These are phyloP conservation scores for Mythimna albipuncta DNA, from an alignment of 2,888 invertebrate species.

Conservation along the genomic window DNA sequence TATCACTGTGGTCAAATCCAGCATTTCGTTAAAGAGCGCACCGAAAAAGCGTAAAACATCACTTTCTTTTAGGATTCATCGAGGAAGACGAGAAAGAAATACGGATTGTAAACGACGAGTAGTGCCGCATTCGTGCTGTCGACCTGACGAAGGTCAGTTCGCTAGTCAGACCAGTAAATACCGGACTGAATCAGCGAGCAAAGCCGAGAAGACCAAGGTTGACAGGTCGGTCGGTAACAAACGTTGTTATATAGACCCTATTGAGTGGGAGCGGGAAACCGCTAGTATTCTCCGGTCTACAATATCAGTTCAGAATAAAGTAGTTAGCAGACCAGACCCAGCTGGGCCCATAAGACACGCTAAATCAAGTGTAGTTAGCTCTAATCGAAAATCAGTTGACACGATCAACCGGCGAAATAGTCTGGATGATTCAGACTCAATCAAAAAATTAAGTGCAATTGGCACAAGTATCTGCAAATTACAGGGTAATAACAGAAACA, in stretches of 20 bases:
- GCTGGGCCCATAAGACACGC: slow-evolving; percentile 75
- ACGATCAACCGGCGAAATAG: slow-evolving; percentile 75
- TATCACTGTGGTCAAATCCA: slow-evolving; percentile 86
- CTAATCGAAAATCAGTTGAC: slow-evolving; percentile 73
- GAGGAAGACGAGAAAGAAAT: slow-evolving; percentile 87
- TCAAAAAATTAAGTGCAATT: slow-evolving; percentile 85
- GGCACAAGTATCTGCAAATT: slow-evolving; percentile 86
- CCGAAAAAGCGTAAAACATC: slow-evolving; percentile 89
- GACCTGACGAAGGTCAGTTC: slow-evolving; percentile 76
- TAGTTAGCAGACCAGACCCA: slow-evolving; percentile 75
- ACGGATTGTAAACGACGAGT: slow-evolving; percentile 83
- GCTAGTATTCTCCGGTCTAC: slow-evolving; percentile 89
- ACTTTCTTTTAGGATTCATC: slow-evolving; percentile 87
- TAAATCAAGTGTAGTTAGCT: slow-evolving; percentile 78
- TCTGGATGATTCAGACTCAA: slow-evolving; percentile 77
- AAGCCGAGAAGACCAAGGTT: slow-evolving; percentile 80
- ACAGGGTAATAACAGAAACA: slow-evolving; percentile 78
- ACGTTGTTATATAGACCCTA: slow-evolving; percentile 89
- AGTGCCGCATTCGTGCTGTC: slow-evolving; percentile 85
- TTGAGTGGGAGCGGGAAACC: slow-evolving; percentile 90
- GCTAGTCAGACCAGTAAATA: slow-evolving; percentile 78
- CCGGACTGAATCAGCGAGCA: slow-evolving; percentile 85
- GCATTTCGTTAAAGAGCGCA: slow-evolving; percentile 78
- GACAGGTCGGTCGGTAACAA: slow-evolving; percentile 89
- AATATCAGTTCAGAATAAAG: slow-evolving; percentile 86